phyloP scores from a whole-genome alignment of 2,797 vertebrate genomes.

The Acanthornis magna region DNA sequence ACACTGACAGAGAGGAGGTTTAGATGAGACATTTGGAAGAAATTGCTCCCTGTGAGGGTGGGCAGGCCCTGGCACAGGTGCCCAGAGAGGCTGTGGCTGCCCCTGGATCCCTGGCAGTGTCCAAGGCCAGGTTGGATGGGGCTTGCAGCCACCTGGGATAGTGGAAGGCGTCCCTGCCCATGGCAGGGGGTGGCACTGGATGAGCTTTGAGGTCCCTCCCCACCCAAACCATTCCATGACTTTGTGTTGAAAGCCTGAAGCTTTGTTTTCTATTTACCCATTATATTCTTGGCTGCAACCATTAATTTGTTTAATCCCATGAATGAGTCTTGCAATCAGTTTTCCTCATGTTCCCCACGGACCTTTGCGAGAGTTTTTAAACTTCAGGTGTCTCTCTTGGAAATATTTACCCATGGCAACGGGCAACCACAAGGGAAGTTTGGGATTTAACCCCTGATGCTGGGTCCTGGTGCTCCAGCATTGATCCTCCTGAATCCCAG shows the following conservation, averaged over 20 bases:
- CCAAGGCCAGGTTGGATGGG: fast-evolving
- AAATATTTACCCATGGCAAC: neutral
- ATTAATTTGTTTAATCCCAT: neutral
- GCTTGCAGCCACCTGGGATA: fast-evolving
- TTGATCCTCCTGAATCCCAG: neutral
- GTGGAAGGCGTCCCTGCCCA: neutral
- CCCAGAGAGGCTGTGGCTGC: neutral
- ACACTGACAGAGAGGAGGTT: neutral
- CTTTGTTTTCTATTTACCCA: neutral
- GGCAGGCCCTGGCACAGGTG: neutral
- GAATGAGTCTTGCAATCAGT: neutral
- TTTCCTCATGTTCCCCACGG: neutral
- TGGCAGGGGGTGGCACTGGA: neutral
- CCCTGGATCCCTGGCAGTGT: neutral
- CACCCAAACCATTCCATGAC: neutral
- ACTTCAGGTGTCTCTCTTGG: neutral
- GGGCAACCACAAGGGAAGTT: neutral
- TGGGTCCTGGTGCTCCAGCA: neutral
- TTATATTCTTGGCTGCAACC: neutral
- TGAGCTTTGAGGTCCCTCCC: neutral
- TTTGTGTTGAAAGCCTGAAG: neutral
- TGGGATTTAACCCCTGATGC: neutral
- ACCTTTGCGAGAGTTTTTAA: neutral
- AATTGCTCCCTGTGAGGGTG: neutral
- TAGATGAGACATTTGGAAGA: neutral